Evolutionary conservation across 1,140 invertebrate species (phyloP), one percentile per base, ranked within the genome.

Genomic region (Lysiphlebus fabarum): DNA sequence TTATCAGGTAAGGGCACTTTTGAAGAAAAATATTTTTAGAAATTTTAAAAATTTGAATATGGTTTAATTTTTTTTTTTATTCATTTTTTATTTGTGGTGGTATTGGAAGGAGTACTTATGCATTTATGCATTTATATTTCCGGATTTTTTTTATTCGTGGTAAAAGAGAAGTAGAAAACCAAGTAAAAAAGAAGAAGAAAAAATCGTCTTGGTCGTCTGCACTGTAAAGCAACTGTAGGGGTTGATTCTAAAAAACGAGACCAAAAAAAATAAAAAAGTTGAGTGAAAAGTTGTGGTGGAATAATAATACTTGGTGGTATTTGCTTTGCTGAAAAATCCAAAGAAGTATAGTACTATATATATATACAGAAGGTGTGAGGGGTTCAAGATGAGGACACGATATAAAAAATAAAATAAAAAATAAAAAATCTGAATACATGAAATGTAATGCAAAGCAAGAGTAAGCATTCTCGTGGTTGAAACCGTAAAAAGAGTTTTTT

Each of bases 121-220:
- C 77, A 81, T 79, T 81, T 80, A 81, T 81, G 75, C 79, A 81
- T 81, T 80, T 76, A 77, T 78, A 77, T 80, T 79, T 80, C 72
- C 71, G 69, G 65, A 73, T 70, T 72, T 69, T 72, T 69, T 26
- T 26, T 26, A 26, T 72, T 65, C 69, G 65, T 66, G 65, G 61
- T 70, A 66, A 70, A 63, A 43, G n/a, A 17, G 47, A 41, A 47
- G n/a, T 8, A 14, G 53, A 26, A 34, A 41, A 53, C 36, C 48
- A 9, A 5, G 26, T 36, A 40, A 66, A 63, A 54, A 58, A 56
- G 64, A 67, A 37, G 41, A 33, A 53, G 62, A 62, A 65, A 66
- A 59, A 65, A 64, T 66, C 44, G 62, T 60, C 51, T 53, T 26
- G 17, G 17, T 26, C 40, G 41, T 49, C 47, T 34, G 37, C 7